Evolutionary conservation across 2,888 invertebrate genomes (phyloP), one percentile per base, ranked within the genome.

Genomic region (Orthosia gothica): DNA sequence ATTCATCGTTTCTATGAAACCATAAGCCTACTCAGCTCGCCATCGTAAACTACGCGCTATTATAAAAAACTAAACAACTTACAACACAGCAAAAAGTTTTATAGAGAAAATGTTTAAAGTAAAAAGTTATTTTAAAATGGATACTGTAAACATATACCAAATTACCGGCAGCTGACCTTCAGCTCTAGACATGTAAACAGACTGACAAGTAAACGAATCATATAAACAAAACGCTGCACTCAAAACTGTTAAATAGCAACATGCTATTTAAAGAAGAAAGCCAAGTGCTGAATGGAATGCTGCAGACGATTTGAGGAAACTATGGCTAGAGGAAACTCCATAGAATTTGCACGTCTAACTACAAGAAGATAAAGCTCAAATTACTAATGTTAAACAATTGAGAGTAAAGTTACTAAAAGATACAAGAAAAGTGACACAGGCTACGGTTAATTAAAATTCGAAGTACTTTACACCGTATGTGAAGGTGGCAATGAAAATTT

Each of bases 201-300:
- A 89, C 87, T 84, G 83, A 87, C 87, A 89, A 89, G 88, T 83
- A 91, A 91, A 91, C 88, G 80, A 86, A 89, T 87, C 85, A 85
- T 88, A 86, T 92, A 93, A 92, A 93, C 91, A 92, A 81, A 86
- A 87, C 80, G 79, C 76, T 86, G 72, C 74, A 81, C 75, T 85
- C 73, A 76, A 70, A 88, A 88, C 88, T 88, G 88, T 84, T 82
- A 79, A 79, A 88, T 79, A 88, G 88, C 87, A 87, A 83, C 89
- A 89, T 86, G 90, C 90, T 93, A 93, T 94, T 93, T 92, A 89
- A 89, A 93, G 91, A 93, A 89, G 88, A 91, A 90, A 91, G 87
- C 89, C 79, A 84, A 88, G 87, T 88, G 88, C 84, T 90, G 86
- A 91, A 84, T 83, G 84, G 88, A 91, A 91, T 89, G 81, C 74